These are phyloP conservation scores for Drosophila pectinifera DNA, from an alignment of 1,140 invertebrate genomes.

Conservation along the genomic window DNA sequence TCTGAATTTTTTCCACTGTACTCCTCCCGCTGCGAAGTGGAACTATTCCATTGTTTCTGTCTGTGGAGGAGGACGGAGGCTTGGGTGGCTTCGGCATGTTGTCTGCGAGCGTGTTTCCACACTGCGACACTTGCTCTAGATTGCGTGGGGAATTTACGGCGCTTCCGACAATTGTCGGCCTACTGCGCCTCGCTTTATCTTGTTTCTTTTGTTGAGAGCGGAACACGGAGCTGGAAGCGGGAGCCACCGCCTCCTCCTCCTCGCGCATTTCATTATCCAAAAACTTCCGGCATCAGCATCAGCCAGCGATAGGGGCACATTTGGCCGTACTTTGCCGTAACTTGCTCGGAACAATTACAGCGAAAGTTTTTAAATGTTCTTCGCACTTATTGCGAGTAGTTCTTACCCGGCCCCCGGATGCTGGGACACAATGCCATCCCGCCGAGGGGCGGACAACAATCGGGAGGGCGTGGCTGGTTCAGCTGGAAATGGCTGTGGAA, in stretches of 20 bases:
- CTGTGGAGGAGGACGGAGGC: slow-evolving; percentile 16
- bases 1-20: background rate
- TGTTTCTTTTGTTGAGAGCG: slow-evolving; percentile 46
- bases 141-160: slow-evolving; percentile 80
- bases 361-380: slow-evolving; percentile 62
- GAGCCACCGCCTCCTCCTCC: slow-evolving; percentile 12
- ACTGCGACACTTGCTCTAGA: slow-evolving; percentile 82
- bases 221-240: slow-evolving; percentile 1
- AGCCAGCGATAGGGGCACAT: slow-evolving; percentile 64
- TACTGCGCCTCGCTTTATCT: slow-evolving; percentile 38
- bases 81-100: slow-evolving; percentile 38
- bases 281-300: slow-evolving; percentile 64
- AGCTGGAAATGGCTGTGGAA: slow-evolving; percentile 10
- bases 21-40: slow-evolving; percentile 5
- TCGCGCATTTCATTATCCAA: slow-evolving; percentile 68
- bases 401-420: slow-evolving; percentile 29
- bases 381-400: slow-evolving; percentile 42
- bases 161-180: slow-evolving; percentile 61
- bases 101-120: slow-evolving; percentile 69
- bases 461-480: slow-evolving; percentile 10
- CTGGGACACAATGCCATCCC: slow-evolving; percentile 25
- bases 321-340: slow-evolving; percentile 50
- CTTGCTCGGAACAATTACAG: slow-evolving; percentile 56
- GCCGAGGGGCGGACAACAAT: slow-evolving; percentile 27
- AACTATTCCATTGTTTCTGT: slow-evolving; percentile 58